Evolutionary conservation across 2,888 invertebrate species (phyloP), one percentile per base, ranked within the genome.

Genomic region (Parnassius apollo): DNA sequence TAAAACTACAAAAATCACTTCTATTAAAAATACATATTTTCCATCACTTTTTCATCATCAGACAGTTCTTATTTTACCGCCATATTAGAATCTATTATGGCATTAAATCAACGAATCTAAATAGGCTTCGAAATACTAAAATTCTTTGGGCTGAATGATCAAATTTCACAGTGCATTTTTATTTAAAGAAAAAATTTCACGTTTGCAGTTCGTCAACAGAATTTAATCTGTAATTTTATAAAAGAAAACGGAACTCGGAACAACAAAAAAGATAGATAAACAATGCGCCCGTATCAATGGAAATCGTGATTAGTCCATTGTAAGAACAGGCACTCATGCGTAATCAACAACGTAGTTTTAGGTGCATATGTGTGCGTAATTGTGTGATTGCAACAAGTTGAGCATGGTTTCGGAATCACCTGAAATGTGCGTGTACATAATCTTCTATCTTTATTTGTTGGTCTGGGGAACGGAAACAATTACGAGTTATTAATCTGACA

Each of bases 121-220:
- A n/a, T 4, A 44, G 55, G 45, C 55, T 45, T 45, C 55, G 11
- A 52, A 52, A 42, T 52, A 35, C 9, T 35, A 52, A n/a, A 52
- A 11, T 52, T 35, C 35, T 51, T n/a, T 51, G 13, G 49, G 49
- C 49, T 13, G 49, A 13, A 49, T 49, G 49, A 49, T 2, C 49
- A n/a, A 13, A 13, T n/a, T 9, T 2, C 12, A 2, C 48, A n/a
- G 9, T 49, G n/a, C 49, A 4, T 49, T 49, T 49, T 49, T 8
- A 49, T 12, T 12, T 48, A 18, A 18, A 18, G 18, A 18, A 18
- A 18, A 18, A 18, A 18, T 18, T 18, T 18, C 18, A 18, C 18
- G 18, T 18, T 18, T 18, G 18, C 18, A 18, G 18, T 18, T 18
- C 18, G 18, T 18, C 1, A 46, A 12, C 10, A 46, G 10, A 52